These are phyloP conservation scores for Ormyrus labotus DNA, from an alignment of 2,888 invertebrate genomes.

Conservation along the genomic window DNA sequence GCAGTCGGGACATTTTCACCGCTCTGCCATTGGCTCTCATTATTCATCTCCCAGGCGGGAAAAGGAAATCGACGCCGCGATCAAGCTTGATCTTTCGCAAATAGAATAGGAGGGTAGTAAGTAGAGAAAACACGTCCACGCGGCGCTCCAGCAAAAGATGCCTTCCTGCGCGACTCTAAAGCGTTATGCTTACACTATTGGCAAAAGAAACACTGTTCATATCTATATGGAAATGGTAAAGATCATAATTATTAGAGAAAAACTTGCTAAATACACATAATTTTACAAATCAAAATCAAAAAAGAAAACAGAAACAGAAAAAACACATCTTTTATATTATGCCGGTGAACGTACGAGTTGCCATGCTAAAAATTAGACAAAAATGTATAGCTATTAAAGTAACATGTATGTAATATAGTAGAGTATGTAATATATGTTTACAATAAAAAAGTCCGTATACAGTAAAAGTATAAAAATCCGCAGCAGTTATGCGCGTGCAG, in stretches of 20 bases:
- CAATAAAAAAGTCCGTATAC: not conserved
- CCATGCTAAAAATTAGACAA: conserved; percentile 70
- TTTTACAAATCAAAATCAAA: conserved; percentile 51
- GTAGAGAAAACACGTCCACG: conserved; percentile 1
- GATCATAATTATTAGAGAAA: conserved; percentile 59
- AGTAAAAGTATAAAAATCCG: conserved; percentile 14
- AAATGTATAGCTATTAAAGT: conserved; percentile 36
- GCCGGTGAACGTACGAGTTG: conserved; percentile 63
- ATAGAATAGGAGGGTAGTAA: conserved; percentile 6
- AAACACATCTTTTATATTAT: conserved; percentile 47
- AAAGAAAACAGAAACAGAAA: conserved; percentile 14
- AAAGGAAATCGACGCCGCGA: conserved; percentile 30
- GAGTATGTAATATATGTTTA: conserved; percentile 7
- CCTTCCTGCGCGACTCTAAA: conserved; percentile 2
- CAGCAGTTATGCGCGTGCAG: conserved; percentile 17
- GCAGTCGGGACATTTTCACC: conserved; percentile 73
- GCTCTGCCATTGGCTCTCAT: conserved; percentile 76
- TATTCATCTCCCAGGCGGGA: conserved; percentile 71
- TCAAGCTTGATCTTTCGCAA: conserved; percentile 11
- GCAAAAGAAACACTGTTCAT: not conserved
- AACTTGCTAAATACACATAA: conserved; percentile 64
- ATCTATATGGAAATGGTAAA: not conserved
- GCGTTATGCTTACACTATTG: not conserved
- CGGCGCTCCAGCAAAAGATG: conserved; percentile 13
- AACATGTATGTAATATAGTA: conserved; percentile 7